A percentile compares a stretch with the other conserved stretches of the same genome.
These are phyloP conservation scores for Synergus gifuensis DNA, from an alignment of 2,888 invertebrate genomes.

Conservation along the genomic window DNA sequence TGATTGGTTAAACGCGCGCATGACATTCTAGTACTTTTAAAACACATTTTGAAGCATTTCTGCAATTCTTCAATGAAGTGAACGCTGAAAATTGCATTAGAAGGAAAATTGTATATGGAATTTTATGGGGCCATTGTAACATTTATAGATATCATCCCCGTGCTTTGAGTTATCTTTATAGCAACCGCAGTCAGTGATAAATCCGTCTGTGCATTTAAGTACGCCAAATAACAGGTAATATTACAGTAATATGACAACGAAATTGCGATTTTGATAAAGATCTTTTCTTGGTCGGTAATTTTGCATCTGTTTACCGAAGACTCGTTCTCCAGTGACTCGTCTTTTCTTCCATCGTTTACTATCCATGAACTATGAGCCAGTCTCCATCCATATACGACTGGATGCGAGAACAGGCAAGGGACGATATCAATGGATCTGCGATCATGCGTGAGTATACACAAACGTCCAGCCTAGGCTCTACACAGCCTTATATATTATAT, in stretches of 20 bases:
- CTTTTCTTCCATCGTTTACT: slow-evolving; percentile 58
- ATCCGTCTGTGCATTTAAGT: slow-evolving; percentile 30
- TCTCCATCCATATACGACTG: slow-evolving; percentile 50
- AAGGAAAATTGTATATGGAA: not conserved
- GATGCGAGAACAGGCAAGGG: slow-evolving; percentile 62
- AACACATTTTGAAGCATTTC: not conserved
- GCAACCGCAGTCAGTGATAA: slow-evolving; percentile 34
- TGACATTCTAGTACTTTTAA: too few species aligned
- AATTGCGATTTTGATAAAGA: slow-evolving; percentile 41
- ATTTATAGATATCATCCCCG: slow-evolving; percentile 13
- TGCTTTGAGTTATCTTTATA: slow-evolving; percentile 36
- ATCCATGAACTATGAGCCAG: slow-evolving; percentile 63
- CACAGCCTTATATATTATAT: slow-evolving; percentile 41
- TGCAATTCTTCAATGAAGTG: not conserved
- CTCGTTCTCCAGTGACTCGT: slow-evolving; percentile 44
- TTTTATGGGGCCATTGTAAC: slow-evolving; percentile 2
- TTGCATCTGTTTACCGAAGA: slow-evolving; percentile 35
- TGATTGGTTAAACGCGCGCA: too few species aligned
- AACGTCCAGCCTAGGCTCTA: not conserved
- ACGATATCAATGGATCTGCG: slow-evolving; percentile 67
- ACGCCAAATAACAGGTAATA: slow-evolving; percentile 31
- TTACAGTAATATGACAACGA: slow-evolving; percentile 38
- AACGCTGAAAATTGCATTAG: not conserved
- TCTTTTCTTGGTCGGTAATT: slow-evolving; percentile 28
- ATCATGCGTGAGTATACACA: slow-evolving; percentile 49